phyloP scores from a whole-genome alignment of 2,113 vertebrate species.

The Urocitellus parryii region DNA sequence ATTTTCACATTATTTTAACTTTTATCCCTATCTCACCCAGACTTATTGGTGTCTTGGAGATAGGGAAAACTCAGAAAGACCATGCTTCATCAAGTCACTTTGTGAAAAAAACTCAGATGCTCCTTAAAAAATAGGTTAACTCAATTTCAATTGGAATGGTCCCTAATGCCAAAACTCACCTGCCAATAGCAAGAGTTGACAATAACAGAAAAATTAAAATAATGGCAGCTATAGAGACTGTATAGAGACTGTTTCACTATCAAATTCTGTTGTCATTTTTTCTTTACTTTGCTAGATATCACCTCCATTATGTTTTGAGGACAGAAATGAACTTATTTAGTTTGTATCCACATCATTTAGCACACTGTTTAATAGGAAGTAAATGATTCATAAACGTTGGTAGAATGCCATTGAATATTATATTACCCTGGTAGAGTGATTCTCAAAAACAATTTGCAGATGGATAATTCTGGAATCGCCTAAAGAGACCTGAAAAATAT shows the following conservation, averaged over 20 bases:
- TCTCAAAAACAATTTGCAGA: background rate
- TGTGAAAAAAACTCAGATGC: conserved; percentile 37
- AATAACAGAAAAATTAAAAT: background rate
- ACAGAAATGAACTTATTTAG: background rate
- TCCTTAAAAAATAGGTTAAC: conserved; percentile 61
- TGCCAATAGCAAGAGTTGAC: background rate
- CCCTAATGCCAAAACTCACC: background rate
- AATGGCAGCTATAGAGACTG: background rate
- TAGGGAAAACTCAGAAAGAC: conserved; percentile 1
- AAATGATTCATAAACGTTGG: conserved; percentile 15
- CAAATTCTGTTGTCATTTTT: background rate
- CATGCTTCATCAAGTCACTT: conserved; percentile 7
- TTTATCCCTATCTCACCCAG: background rate
- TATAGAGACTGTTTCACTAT: background rate
- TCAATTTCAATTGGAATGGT: conserved; percentile 63
- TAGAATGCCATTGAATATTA: background rate
- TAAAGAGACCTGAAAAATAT: background rate
- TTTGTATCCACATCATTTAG: conserved; percentile 4
- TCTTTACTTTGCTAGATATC: background rate
- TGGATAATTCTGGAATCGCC: background rate
- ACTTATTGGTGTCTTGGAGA: conserved; percentile 12
- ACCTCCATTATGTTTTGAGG: background rate
- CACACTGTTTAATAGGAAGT: background rate
- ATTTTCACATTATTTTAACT: background rate
- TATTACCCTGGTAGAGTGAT: background rate